Percentiles rank a stretch among this genome's conserved stretches.
These are phyloP conservation scores for Zelleria hepariella DNA, from an alignment of 2,888 invertebrate genomes.

Conservation along the genomic window DNA sequence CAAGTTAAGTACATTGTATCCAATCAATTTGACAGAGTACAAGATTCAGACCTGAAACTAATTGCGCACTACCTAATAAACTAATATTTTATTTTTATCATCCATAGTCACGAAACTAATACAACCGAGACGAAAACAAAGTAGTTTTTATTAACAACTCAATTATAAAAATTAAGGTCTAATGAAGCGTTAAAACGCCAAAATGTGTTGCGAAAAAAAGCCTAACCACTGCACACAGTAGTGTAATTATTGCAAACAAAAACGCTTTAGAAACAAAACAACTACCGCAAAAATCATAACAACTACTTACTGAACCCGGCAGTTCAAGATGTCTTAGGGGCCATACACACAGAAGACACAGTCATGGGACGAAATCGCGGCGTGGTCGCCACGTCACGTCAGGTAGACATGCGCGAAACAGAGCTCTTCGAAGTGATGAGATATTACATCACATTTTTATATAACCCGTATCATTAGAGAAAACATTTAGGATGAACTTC, in stretches of 20 bases:
- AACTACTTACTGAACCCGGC: background rate
- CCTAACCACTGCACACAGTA: background rate
- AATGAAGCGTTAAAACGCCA: background rate
- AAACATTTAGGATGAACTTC: too few species aligned
- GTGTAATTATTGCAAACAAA: background rate
- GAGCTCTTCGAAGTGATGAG: too few species aligned
- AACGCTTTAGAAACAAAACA: background rate
- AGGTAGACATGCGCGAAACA: too few species aligned
- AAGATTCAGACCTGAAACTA: background rate
- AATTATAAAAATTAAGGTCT: background rate
- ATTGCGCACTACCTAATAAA: background rate
- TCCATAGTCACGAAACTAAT: background rate
- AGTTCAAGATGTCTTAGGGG: too few species aligned
- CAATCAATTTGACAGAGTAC: too few species aligned
- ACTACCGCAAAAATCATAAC: background rate
- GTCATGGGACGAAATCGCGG: too few species aligned
- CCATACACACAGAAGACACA: too few species aligned
- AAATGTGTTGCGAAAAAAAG: background rate
- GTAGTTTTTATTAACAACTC: background rate
- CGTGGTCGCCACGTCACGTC: too few species aligned
- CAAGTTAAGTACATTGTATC: too few species aligned
- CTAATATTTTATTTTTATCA: background rate
- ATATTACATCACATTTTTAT: too few species aligned
- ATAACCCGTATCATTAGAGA: too few species aligned
- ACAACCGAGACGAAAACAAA: background rate